Evolutionary conservation across 2,888 invertebrate genomes (phyloP), one percentile per base, ranked within the genome.

Genomic region (Thera obeliscata): DNA sequence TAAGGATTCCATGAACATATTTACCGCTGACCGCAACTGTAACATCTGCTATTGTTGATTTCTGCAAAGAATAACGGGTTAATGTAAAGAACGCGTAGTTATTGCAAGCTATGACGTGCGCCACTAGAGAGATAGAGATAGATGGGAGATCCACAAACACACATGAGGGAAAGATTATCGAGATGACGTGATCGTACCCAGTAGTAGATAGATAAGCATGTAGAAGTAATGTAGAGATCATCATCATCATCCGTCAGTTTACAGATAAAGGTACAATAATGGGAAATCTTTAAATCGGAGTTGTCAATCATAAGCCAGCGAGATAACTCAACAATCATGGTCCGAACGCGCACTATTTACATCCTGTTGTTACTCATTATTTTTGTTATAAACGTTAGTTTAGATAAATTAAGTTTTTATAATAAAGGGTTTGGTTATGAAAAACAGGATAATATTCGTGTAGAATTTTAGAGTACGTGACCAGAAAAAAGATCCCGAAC

Each of bases 401-500:
- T 22, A 0, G 61, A 11, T 60, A 38, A 41, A 12, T 12, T 11
- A 22, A 22, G 2, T 36, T 43, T 12, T 33, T 57, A n/a, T 43
- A 57, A 63, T 57, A n/a, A 63, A 48, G 38, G 38, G 56, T 50
- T 43, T 7, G 3, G 41, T 57, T 56, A 33, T 64, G 22, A 55
- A 59, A 62, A 69, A 66, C 69, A 69, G 69, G 69, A 69, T 66
- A 69, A 66, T 22, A 63, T 54, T 9, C 35, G 46, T 56, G 38
- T 4, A 3, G 48, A 41, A 49, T 54, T 38, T 46, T 35, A 59
- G 12, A 46, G 12, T 11, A 61, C 33, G 35, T 50, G 46, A 4
- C 22, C n/a, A 61, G 7, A 12, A n/a, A 41, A 56, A 48, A 12
- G 11, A 35, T 49, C 57, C 38, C 46, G 46, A 49, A 52, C 41